Evolutionary conservation across 2,888 invertebrate species (phyloP), one percentile per base, ranked within the genome.

Genomic region (Alloplasta piceator): DNA sequence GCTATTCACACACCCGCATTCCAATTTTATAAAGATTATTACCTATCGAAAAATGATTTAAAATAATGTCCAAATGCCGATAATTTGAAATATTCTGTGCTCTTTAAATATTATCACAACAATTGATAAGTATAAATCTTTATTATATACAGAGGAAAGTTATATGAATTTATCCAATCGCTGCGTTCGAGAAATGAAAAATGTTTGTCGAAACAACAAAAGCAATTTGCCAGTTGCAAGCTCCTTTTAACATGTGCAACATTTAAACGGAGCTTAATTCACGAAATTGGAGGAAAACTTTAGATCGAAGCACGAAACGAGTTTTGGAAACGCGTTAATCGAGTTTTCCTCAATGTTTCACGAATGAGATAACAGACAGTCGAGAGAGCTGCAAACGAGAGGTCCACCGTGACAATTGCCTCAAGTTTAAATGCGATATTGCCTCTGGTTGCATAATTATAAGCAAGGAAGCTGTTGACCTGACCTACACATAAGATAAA

Each of bases 251-350:
- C 38, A 58, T 6, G 46, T 43, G 14, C 16, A 48, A 79, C 79
- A 78, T 83, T 83, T 81, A 80, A 78, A 58, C 60, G 64, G 5
- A 4, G 50, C 36, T 64, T 55, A 71, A 81, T 84, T 82, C 83
- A 85, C 86, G 84, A 78, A 67, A 70, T 78, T 78, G 72, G 73
- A 83, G 82, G 16, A n/a, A 83, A 88, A 88, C 87, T 89, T 75
- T 87, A 83, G 84, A 89, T 85, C 85, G 83, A 85, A 78, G 76
- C 70, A 48, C 26, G 67, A 78, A 89, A 87, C 87, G 84, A 86
- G 88, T 86, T 87, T 85, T 76, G 78, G 86, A 67, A 88, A 88
- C 81, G 83, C 83, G 85, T 81, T 85, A 86, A 86, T 86, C 83
- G 85, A 85, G 84, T 88, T 87, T 85, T 81, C 72, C 14, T 26